phyloP scores from a whole-genome alignment of 2,888 invertebrate species.

The Pemphredon lugubris region DNA sequence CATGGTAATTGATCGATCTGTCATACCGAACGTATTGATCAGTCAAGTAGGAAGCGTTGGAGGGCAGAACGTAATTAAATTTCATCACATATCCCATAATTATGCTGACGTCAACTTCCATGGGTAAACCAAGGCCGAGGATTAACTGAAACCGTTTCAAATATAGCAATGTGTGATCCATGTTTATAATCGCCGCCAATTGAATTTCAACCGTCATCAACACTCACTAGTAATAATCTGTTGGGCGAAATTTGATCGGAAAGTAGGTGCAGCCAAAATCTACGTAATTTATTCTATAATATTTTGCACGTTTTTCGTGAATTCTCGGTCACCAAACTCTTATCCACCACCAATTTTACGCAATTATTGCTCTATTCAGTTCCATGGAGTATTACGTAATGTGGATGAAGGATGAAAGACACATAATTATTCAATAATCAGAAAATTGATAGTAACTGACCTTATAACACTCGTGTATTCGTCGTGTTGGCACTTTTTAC shows the following conservation, averaged over 20 bases:
- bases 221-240: slow-evolving; percentile 29
- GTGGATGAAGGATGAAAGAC: too few species aligned
- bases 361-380: too few species aligned
- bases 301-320: not conserved
- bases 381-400: too few species aligned
- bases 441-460: too few species aligned
- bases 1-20: slow-evolving; percentile 76
- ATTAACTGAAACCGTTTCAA: slow-evolving; percentile 79
- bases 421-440: too few species aligned
- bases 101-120: slow-evolving; percentile 81
- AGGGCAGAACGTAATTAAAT: slow-evolving; percentile 79
- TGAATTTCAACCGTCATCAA: slow-evolving; percentile 23
- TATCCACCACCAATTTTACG: too few species aligned
- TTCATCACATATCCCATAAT: slow-evolving; percentile 82
- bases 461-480: too few species aligned
- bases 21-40: slow-evolving; percentile 81
- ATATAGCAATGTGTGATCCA: slow-evolving; percentile 62
- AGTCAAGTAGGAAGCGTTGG: slow-evolving; percentile 75
- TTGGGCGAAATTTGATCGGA: slow-evolving; percentile 43
- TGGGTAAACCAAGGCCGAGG: slow-evolving; percentile 82
- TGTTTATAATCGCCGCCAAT: slow-evolving; percentile 57
- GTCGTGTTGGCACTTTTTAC: too few species aligned
- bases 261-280: slow-evolving; percentile 24
- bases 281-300: not conserved
- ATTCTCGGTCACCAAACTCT: too few species aligned